phyloP scores from a whole-genome alignment of 2,888 invertebrate genomes.

The Achlya flavicornis region DNA sequence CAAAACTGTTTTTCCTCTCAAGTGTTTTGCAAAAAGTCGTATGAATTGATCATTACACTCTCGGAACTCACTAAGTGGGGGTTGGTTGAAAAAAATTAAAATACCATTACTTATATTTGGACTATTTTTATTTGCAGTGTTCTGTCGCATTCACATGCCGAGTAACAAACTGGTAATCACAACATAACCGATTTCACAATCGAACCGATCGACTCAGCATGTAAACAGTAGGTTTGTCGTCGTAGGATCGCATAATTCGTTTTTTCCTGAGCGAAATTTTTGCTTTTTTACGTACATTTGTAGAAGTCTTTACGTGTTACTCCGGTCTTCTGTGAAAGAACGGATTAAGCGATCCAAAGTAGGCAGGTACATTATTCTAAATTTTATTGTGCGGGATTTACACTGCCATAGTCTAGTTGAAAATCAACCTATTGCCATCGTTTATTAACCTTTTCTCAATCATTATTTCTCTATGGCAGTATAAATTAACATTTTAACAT shows the following conservation, averaged over 20 bases:
- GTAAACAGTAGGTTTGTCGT: neutral
- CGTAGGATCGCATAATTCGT: no score
- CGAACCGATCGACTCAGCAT: neutral
- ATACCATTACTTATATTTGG: constrained; percentile 30
- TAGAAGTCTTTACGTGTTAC: no score
- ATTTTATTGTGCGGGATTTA: neutral
- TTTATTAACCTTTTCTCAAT: neutral
- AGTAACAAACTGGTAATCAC: constrained; percentile 7
- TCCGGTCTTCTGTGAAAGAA: no score
- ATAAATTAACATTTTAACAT: neutral
- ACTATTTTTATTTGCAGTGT: constrained; percentile 45
- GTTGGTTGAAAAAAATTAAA: constrained; percentile 20
- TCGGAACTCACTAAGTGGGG: no score
- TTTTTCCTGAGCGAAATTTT: no score
- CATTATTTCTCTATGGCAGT: neutral
- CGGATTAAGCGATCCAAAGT: no score
- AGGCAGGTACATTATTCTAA: neutral
- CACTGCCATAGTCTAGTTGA: neutral
- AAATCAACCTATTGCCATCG: neutral
- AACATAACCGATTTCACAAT: neutral
- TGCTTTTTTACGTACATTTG: no score
- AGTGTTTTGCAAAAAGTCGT: no score
- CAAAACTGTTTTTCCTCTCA: no score
- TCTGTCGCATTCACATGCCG: constrained; percentile 13
- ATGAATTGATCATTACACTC: no score